Evolutionary conservation across 2,113 vertebrate genomes (phyloP), one percentile per base, ranked within the genome.

Genomic region (Alectura lathami): DNA sequence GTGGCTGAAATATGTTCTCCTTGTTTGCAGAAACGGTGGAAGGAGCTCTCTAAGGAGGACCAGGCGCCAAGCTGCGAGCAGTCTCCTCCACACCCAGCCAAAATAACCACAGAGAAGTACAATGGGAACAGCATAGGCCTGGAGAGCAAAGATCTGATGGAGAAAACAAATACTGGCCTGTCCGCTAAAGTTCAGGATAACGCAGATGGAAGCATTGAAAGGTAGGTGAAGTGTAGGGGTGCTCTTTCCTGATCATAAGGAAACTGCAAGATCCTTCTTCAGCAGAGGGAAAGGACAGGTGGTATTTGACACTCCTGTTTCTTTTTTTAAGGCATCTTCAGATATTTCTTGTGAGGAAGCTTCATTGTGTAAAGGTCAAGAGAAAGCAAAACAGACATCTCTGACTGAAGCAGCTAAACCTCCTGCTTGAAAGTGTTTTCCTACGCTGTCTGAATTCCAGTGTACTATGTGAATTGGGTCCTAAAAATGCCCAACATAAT

Each of bases 11-110:
- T 74, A 24, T 9, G 50, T 73, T 95, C 21, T 96, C 72, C 42
- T 38, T 94, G 51, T 66, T 69, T 92, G 53, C 96, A 99, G 98
- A 98, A 98, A 95, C 96, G 85, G 56, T 98, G 98, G 97, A 98
- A 96, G 94, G 97, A 97, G 91, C 97, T 98, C 68, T 98, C 97
- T 69, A 98, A 96, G 91, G 98, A 98, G 93, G 97, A 98, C 54
- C 91, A 97, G 53, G 97, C 97, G 11, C 97, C 98, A 94, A 96
- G 89, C 97, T 96, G 95, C 88, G 98, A 98, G 94, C 97, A 97
- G 63, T 98, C 98, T 29, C 92, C 97, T 87, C 84, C 96, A 11
- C 94, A 96, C 17, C 96, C 97, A 88, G 92, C 94, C 54, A 98
- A 96, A 95, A 92, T 97, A 86, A 97, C 97, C 43, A 97, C 97